Evolutionary conservation across 2,113 vertebrate species (phyloP).

Genomic region (Lepus europaeus): DNA sequence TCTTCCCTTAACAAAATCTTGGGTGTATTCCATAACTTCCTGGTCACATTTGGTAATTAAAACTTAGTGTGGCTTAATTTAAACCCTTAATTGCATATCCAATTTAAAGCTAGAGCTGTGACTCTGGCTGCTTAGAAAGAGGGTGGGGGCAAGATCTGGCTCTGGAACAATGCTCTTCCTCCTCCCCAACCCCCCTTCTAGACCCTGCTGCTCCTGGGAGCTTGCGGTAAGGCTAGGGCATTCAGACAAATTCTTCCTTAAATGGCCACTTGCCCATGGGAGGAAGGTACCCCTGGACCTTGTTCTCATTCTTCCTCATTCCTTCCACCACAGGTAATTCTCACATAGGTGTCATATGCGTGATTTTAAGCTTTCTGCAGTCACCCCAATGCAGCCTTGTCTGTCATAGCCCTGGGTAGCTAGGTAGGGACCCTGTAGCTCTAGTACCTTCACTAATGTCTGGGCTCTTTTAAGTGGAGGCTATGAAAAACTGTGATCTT

Average conservation of each 20-base stretch:
- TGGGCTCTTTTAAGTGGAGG: neutral
- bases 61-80: conserved; percentile 84
- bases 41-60: conserved; percentile 85
- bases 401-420: neutral
- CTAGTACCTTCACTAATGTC: neutral
- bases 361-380: neutral
- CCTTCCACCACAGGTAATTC: neutral
- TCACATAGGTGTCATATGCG: neutral
- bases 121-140: conserved; percentile 73
- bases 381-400: neutral
- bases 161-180: conserved; percentile 52
- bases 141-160: conserved; percentile 76
- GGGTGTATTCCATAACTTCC: conserved; percentile 82
- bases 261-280: neutral
- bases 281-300: neutral
- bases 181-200: conserved; percentile 48
- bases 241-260: conserved; percentile 1
- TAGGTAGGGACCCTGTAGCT: neutral
- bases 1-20: conserved; percentile 81
- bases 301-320: neutral
- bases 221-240: neutral
- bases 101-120: conserved; percentile 82
- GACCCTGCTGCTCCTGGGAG: neutral
- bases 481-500: neutral
- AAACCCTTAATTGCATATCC: conserved; percentile 83